These are phyloP conservation scores for Conus betulinus DNA, from an alignment of 1,140 invertebrate genomes.

Conservation along the genomic window DNA sequence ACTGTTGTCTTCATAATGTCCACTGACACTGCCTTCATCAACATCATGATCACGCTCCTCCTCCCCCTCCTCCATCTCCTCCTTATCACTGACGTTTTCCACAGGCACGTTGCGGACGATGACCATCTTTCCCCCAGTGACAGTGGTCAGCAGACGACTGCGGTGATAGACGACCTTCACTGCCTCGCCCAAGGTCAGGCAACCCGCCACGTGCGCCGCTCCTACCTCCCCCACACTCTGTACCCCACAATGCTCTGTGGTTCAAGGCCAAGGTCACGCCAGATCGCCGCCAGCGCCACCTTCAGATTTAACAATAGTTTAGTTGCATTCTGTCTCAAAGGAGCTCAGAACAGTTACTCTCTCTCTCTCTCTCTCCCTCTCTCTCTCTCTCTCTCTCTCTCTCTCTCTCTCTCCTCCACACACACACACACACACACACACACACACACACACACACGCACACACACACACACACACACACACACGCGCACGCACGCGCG, in stretches of 20 bases:
- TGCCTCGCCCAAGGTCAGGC: constrained; percentile 52
- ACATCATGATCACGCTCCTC: no score
- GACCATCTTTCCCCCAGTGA: constrained; percentile 56
- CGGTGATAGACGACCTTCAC: constrained; percentile 59
- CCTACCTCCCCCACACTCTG: constrained; percentile 67
- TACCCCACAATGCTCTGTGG: constrained; percentile 60
- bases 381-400: no score
- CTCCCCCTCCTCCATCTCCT: constrained; percentile 39
- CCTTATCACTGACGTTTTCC: constrained; percentile 50
- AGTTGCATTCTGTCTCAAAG: no score
- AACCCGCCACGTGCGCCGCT: constrained; percentile 53
- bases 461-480: no score
- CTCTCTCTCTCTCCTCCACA: no score
- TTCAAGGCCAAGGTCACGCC: constrained; percentile 53
- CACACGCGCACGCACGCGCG: no score
- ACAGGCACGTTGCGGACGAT: constrained; percentile 50
- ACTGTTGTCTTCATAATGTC: no score
- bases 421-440: no score
- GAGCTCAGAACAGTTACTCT: no score
- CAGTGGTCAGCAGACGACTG: constrained; percentile 45
- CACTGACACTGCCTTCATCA: no score
- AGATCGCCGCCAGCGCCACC: constrained; percentile 46
- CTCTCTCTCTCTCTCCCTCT: no score
- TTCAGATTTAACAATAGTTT: neutral
- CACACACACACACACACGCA: no score